Conservation (phyloP, 2,113 vertebrate genomes). For the Cheirogaleus medius region DNA sequence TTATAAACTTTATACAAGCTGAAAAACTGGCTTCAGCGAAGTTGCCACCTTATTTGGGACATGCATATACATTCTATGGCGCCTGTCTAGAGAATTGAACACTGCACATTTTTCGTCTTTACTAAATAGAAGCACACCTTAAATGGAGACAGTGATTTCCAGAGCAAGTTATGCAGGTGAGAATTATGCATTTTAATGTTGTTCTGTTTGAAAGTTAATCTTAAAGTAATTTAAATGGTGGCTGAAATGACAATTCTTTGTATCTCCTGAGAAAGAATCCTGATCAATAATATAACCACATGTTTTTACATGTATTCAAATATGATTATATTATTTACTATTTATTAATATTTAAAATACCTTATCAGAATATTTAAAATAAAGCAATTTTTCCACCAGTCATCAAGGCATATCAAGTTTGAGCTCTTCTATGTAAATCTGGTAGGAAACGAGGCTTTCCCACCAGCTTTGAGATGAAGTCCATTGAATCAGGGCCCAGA, state of each 20-base stretch:
- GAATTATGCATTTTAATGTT: slow-evolving; percentile 76
- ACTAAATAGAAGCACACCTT: slow-evolving; percentile 67
- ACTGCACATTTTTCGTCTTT: slow-evolving; percentile 41
- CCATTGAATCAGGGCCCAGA: neutral
- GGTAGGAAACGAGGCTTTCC: neutral
- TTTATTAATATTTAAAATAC: slow-evolving; percentile 55
- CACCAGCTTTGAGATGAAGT: neutral
- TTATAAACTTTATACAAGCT: slow-evolving; percentile 74
- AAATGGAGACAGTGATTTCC: slow-evolving; percentile 70
- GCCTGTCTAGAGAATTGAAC: slow-evolving; percentile 71
- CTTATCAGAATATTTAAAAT: neutral
- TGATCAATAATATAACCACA: neutral
- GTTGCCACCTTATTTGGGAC: slow-evolving; percentile 59
- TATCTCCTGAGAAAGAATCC: slow-evolving; percentile 36
- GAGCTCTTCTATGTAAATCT: neutral
- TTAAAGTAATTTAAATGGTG: slow-evolving; percentile 73
- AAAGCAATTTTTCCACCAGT: slow-evolving; percentile 52
- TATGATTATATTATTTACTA: slow-evolving; percentile 12
- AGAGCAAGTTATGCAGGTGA: slow-evolving; percentile 60
- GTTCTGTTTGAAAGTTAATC: slow-evolving; percentile 74
- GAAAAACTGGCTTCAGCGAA: slow-evolving; percentile 49
- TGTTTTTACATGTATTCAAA: neutral
- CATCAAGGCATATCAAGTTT: neutral
- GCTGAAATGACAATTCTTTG: slow-evolving; percentile 62
- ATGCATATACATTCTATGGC: slow-evolving; percentile 40